Base-by-base conservation (phyloP, 2,113 vertebrate genomes). In the Camelus dromedarius region DNA sequence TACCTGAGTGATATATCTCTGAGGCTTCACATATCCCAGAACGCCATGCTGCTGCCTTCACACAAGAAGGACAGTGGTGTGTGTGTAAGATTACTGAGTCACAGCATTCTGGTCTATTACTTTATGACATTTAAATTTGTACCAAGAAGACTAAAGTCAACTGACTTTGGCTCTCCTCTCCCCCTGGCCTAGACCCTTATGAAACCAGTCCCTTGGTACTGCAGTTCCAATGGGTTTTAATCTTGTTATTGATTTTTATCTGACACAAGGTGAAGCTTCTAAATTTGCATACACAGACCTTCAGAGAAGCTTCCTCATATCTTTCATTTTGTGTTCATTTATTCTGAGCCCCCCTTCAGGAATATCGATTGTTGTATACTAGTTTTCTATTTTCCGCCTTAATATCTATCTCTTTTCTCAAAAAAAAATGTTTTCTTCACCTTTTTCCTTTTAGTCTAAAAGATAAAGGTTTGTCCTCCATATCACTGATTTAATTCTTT, bases 321-420 rank as follows among this genome's bases (percentile, higher is more conserved):
- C 60, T 83, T 82, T 52, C 64, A 35, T 69, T 52, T 11, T 81
- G 13, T 11, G 13, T 60, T 60, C 18, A 46, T 52, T 82, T 81
- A 46, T 69, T 92, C 72, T 86, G 16, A 76, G 42, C 11, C 16
- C 18, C 77, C 15, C 58, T 60, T 91, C 48, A 32, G 32, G 35
- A 86, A 86, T 9, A 91, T 32, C 60, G 50, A 67, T 77, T 84
- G 46, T 38, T 66, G 11, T 30, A 58, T 30, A 30, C 14, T 58
- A 6, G 8, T 64, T 92, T 89, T 92, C 85, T 85, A n/a, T 79
- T 91, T 67, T 77, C 48, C 80, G 83, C 14, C 24, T 14, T 87
- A n/a, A 42, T 42, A 42, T 60, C 26, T 69, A 12, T 56, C 52
- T 73, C 32, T 6, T 81, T 26, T 85, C 38, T 62, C 73, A 12